phyloP scores from a whole-genome alignment of 2,113 vertebrate species.

The Macaca mulatta region DNA sequence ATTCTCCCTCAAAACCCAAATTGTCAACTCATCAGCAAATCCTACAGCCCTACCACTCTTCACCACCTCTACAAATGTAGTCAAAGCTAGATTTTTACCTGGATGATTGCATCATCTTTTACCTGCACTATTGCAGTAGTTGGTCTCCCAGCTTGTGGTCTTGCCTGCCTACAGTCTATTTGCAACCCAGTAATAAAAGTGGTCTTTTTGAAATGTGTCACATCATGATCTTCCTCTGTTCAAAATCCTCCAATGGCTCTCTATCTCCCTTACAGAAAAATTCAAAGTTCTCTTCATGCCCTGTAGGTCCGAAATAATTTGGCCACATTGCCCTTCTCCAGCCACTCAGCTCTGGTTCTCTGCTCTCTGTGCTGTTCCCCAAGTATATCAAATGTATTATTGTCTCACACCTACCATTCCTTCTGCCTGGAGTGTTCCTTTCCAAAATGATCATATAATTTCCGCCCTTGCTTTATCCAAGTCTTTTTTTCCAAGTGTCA shows the following conservation, averaged over 20 bases:
- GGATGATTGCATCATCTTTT: background rate
- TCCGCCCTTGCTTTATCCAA: background rate
- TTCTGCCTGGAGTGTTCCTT: background rate
- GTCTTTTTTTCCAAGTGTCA: background rate
- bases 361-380: background rate
- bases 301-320: too few species aligned
- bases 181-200: background rate
- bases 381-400: background rate
- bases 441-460: background rate
- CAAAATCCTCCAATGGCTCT: background rate
- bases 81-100: background rate
- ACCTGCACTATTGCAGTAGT: background rate
- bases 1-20: background rate
- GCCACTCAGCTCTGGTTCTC: background rate
- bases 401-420: background rate
- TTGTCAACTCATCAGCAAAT: background rate
- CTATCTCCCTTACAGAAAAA: background rate
- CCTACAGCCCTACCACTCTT: background rate
- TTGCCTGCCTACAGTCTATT: background rate
- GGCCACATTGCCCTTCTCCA: too few species aligned
- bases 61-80: background rate
- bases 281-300: background rate
- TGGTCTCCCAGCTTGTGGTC: background rate
- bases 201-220: background rate
- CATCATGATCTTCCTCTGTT: background rate